Conservation (phyloP, 2,113 vertebrate genomes). For the Platichthys stellatus region DNA sequence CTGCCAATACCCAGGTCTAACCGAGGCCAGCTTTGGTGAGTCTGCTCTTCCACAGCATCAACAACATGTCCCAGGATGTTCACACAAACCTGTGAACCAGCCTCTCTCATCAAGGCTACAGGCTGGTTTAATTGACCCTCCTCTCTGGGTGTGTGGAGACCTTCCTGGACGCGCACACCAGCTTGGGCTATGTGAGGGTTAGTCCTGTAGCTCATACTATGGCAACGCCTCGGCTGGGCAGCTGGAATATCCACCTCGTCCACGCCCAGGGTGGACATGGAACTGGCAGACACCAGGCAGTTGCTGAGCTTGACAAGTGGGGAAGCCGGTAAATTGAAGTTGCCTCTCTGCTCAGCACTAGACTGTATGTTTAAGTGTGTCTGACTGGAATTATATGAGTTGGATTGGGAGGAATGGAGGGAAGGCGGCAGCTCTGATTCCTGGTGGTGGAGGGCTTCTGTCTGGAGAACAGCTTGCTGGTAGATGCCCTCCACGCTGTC, state of each 20-base stretch:
- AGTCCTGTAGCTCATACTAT: slow-evolving; percentile 82
- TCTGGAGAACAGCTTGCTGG: slow-evolving; percentile 71
- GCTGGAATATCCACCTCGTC: slow-evolving; percentile 15
- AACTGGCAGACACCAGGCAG: slow-evolving; percentile 70
- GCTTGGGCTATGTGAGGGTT: slow-evolving; percentile 24
- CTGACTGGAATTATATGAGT: slow-evolving; percentile 74
- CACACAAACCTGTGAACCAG: slow-evolving; percentile 66
- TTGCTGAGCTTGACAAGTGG: slow-evolving; percentile 76
- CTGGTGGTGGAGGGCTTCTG: slow-evolving; percentile 75
- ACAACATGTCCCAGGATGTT: slow-evolving; percentile 61
- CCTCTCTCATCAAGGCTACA: slow-evolving; percentile 16
- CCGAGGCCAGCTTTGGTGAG: slow-evolving; percentile 90
- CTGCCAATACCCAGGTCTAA: slow-evolving; percentile 83
- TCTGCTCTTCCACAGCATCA: slow-evolving; percentile 78
- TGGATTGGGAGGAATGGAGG: slow-evolving; percentile 75
- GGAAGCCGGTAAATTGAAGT: slow-evolving; percentile 50
- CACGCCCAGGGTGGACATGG: slow-evolving; percentile 37
- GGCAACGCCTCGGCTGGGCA: slow-evolving; percentile 43
- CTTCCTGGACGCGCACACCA: slow-evolving; percentile 7
- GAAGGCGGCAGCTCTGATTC: slow-evolving; percentile 75
- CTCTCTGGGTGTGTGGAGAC: rapidly evolving
- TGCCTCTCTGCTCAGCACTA: slow-evolving; percentile 38
- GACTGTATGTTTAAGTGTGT: slow-evolving; percentile 58
- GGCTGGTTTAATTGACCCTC: background rate
- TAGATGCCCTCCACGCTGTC: slow-evolving; percentile 58